A percentile compares a stretch with the other conserved stretches of the same genome.
Evolutionary conservation across 2,113 vertebrate species (phyloP).

Genomic region (Argyrosomus japonicus): DNA sequence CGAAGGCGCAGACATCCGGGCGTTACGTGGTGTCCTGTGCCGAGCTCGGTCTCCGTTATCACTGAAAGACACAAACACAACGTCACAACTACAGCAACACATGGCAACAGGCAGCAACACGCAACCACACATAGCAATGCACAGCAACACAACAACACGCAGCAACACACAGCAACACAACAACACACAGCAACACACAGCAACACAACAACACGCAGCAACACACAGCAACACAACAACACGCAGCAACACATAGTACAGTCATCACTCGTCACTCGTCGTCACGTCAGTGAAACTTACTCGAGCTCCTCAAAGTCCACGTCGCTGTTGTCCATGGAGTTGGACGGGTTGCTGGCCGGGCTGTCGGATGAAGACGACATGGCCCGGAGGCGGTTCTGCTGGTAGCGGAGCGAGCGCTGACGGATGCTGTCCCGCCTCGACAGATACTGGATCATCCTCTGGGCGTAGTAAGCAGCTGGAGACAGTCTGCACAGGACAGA

Average conservation of each 20-base stretch:
- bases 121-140: too few species aligned
- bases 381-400: constrained; percentile 95
- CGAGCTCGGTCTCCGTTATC: constrained; percentile 94
- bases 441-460: constrained; percentile 99
- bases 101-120: too few species aligned
- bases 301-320: constrained; percentile 98
- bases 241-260: too few species aligned
- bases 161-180: too few species aligned
- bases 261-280: too few species aligned
- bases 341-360: constrained; percentile 85
- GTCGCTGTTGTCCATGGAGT: constrained; percentile 92
- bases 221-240: too few species aligned
- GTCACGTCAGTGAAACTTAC: constrained; percentile 82
- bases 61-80: constrained; percentile 73
- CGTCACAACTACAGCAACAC: too few species aligned
- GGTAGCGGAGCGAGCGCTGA: constrained; percentile 95
- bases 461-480: constrained; percentile 98
- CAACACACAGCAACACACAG: too few species aligned
- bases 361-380: constrained; percentile 87
- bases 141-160: too few species aligned
- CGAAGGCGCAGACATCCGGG: constrained; percentile 96
- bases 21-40: constrained; percentile 95
- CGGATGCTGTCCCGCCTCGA: constrained; percentile 98
- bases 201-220: too few species aligned
- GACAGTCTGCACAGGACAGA: constrained; percentile 87